Percentiles rank a stretch among this genome's conserved stretches.
phyloP scores from a whole-genome alignment of 2,113 vertebrate genomes.

The Eidolon helvum region DNA sequence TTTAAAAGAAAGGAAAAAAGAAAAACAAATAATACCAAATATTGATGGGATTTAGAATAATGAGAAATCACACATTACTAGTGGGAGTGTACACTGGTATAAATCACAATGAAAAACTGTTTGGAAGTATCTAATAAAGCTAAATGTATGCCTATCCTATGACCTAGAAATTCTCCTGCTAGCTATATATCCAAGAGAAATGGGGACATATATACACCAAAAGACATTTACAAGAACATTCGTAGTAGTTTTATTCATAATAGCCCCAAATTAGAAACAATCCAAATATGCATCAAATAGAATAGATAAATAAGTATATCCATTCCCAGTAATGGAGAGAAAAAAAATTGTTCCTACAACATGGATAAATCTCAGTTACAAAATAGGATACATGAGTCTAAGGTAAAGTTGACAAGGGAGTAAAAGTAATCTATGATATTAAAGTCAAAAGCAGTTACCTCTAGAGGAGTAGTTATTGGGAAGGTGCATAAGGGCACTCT shows the following conservation, averaged over 20 bases:
- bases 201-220: background rate
- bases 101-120: background rate
- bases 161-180: background rate
- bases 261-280: background rate
- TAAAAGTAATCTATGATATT: background rate
- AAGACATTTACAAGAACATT: background rate
- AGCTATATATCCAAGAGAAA: background rate
- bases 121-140: background rate
- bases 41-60: background rate
- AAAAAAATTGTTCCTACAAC: background rate
- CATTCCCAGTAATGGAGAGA: background rate
- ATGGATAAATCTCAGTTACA: background rate
- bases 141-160: background rate
- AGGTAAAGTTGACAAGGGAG: background rate
- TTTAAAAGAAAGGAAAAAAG: no score
- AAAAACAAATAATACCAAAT: background rate
- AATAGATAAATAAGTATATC: background rate
- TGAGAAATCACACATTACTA: background rate
- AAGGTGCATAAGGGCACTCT: background rate
- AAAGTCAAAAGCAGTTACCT: background rate
- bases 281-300: background rate
- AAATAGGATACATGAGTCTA: background rate
- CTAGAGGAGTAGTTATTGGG: background rate
- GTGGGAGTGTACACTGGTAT: background rate
- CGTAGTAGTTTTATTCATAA: background rate